phyloP scores from a whole-genome alignment of 2,797 vertebrate species.

The Prunella strophiata region DNA sequence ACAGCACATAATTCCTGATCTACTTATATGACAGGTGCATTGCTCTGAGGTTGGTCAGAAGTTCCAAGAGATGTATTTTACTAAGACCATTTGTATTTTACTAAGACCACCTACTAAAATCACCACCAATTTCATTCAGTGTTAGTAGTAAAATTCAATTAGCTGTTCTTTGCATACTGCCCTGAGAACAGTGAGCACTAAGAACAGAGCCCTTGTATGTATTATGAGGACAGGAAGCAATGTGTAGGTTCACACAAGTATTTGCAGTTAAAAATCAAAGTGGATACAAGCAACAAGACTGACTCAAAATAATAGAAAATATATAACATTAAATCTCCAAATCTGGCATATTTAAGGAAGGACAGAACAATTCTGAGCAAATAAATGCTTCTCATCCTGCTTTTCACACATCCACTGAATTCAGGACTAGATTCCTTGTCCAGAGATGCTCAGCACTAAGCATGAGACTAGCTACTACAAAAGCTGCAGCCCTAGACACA shows the following conservation, averaged over 20 bases:
- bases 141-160: background rate
- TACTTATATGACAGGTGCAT: background rate
- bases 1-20: background rate
- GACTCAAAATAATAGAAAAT: background rate
- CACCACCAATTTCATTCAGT: background rate
- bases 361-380: background rate
- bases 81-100: background rate
- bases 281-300: background rate
- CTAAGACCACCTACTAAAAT: background rate
- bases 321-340: background rate
- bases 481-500: conserved; percentile 52
- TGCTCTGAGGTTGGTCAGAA: background rate
- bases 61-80: background rate
- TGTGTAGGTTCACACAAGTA: background rate
- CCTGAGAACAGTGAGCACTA: background rate
- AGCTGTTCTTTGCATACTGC: background rate
- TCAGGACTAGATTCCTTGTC: background rate
- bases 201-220: background rate
- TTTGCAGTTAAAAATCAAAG: background rate
- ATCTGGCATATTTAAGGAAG: background rate
- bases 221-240: background rate
- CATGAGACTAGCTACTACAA: conserved; percentile 40
- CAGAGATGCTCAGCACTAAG: conserved; percentile 29
- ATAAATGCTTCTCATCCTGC: background rate
- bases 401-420: background rate